These are phyloP conservation scores for Galeopterus variegatus DNA, from an alignment of 2,113 vertebrate genomes.

Conservation along the genomic window DNA sequence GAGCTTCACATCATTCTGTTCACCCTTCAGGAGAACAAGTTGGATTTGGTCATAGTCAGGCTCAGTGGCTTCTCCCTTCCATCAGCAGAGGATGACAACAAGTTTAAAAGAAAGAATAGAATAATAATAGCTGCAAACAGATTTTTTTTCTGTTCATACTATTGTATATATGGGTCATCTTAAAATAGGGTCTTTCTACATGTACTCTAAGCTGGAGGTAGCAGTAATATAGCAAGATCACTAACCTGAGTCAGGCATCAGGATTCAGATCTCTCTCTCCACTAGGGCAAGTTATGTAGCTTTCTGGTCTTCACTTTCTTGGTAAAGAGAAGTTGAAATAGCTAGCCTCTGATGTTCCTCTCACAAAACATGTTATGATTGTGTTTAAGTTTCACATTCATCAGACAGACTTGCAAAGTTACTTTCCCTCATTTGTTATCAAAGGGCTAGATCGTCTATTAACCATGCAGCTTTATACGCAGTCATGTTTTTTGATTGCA, in stretches of 20 bases:
- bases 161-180: neutral
- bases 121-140: neutral
- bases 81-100: neutral
- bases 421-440: neutral
- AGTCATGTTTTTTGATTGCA: neutral
- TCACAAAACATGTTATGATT: neutral
- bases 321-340: neutral
- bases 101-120: neutral
- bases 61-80: neutral
- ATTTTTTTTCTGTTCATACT: neutral
- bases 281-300: neutral
- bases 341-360: neutral
- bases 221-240: neutral
- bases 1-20: neutral
- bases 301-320: neutral
- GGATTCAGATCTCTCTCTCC: neutral
- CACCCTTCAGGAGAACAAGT: neutral
- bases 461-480: neutral
- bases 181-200: neutral
- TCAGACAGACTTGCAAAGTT: neutral
- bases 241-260: neutral
- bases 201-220: neutral
- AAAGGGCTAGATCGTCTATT: neutral
- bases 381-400: neutral
- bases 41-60: neutral